Conservation (phyloP, 2,888 invertebrate genomes). For the Rosalia funebris region DNA sequence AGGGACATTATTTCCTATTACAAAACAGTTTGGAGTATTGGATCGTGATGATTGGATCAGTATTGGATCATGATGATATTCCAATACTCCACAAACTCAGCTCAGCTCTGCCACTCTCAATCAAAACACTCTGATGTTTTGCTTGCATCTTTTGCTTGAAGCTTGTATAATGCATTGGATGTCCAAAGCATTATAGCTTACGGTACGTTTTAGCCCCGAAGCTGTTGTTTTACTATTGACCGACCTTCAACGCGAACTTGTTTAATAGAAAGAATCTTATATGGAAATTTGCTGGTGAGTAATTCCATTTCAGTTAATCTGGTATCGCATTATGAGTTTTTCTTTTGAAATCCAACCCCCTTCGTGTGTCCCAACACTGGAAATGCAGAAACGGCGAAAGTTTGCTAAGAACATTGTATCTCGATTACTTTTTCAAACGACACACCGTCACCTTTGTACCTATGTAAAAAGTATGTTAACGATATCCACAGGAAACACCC, state of each 20-base stretch:
- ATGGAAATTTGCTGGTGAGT: constrained; percentile 86
- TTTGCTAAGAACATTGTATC: constrained; percentile 93
- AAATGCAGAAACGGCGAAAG: constrained; percentile 88
- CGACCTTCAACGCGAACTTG: constrained; percentile 93
- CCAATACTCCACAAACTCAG: constrained; percentile 94
- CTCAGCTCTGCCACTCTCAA: constrained; percentile 98
- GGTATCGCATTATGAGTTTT: too few relatives aligned
- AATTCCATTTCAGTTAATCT: too few relatives aligned
- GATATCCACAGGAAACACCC: constrained; percentile 89
- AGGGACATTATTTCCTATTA: too few relatives aligned
- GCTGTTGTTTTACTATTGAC: constrained; percentile 98
- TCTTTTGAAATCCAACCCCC: too few relatives aligned
- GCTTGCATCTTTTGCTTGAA: too few relatives aligned
- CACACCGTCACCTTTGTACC: constrained; percentile 92
- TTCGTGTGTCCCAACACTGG: constrained; percentile 89
- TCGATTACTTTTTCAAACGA: constrained; percentile 87
- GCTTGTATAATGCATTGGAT: too few relatives aligned
- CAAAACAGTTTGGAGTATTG: too few relatives aligned
- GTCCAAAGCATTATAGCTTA: constrained; percentile 95
- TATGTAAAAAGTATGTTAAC: constrained; percentile 96
- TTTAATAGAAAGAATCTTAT: constrained; percentile 89
- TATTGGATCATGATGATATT: constrained; percentile 99
- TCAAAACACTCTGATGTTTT: too few relatives aligned
- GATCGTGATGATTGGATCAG: too few relatives aligned
- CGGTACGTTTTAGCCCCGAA: constrained; percentile 97